These are phyloP conservation scores for Samia ricini DNA, from an alignment of 1,140 invertebrate genomes.

Conservation along the genomic window DNA sequence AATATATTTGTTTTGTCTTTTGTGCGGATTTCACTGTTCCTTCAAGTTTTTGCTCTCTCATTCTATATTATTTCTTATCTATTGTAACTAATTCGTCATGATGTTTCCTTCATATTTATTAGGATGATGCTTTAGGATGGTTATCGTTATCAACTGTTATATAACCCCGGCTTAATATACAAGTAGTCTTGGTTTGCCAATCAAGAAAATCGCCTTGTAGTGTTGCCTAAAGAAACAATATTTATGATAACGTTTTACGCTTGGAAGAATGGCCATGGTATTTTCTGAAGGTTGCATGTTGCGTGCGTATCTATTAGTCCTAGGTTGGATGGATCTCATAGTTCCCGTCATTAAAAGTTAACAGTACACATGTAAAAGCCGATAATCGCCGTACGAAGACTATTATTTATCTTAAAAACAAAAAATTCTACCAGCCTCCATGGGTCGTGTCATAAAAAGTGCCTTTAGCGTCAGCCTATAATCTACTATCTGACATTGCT, in stretches of 20 bases:
- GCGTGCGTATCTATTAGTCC: conserved; percentile 32
- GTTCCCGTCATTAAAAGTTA: neutral
- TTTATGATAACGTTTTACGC: conserved; percentile 59
- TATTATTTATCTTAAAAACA: conserved; percentile 9
- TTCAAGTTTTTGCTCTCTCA: too few relatives aligned
- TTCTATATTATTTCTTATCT: too few relatives aligned
- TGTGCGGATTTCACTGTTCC: too few relatives aligned
- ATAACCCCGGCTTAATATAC: neutral
- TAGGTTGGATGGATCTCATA: conserved; percentile 14
- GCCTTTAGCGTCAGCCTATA: conserved; percentile 37
- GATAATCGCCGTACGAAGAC: neutral
- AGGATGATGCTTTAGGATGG: conserved; percentile 1
- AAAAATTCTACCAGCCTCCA: neutral
- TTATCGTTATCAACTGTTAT: neutral
- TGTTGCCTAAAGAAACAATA: conserved; percentile 46
- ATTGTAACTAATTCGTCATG: conserved; percentile 27
- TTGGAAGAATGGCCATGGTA: conserved; percentile 63
- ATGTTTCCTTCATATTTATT: conserved; percentile 37
- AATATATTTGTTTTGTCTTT: too few relatives aligned
- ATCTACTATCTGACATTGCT: conserved; percentile 41
- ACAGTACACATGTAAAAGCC: neutral
- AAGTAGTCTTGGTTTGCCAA: conserved; percentile 7
- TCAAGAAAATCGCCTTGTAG: conserved; percentile 32
- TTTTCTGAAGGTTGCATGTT: conserved; percentile 57
- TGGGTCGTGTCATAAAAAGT: conserved; percentile 34